Percentiles rank a stretch among this genome's conserved stretches.
These are phyloP conservation scores for Holothuria scabra DNA, from an alignment of 53 echinoderm and acorn worm genomes.

Conservation along the genomic window DNA sequence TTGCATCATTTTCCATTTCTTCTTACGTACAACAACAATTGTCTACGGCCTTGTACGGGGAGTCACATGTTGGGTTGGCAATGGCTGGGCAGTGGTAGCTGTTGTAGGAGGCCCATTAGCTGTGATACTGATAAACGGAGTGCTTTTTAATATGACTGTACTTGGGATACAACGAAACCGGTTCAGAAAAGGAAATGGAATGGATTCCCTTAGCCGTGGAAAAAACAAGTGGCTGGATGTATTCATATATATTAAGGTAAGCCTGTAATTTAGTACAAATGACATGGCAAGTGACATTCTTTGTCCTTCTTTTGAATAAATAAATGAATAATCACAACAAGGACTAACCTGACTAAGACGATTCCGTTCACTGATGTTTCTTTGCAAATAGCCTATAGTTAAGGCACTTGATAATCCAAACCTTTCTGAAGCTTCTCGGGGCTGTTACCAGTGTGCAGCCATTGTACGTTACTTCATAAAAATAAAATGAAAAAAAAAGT, in stretches of 20 bases:
- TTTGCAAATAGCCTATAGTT: too few relatives aligned
- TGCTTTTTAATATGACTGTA: background rate
- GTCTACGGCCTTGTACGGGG: background rate
- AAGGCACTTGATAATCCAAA: too few relatives aligned
- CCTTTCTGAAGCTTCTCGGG: too few relatives aligned
- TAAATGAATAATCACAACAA: too few relatives aligned
- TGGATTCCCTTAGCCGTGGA: background rate
- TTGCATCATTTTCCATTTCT: background rate
- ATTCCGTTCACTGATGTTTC: too few relatives aligned
- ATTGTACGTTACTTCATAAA: too few relatives aligned
- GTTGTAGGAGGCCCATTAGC: conserved; percentile 1
- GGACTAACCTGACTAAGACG: too few relatives aligned
- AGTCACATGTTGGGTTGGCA: conserved; percentile 9
- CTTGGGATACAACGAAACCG: background rate
- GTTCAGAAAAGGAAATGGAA: background rate
- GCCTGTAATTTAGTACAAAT: too few relatives aligned
- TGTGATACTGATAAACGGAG: background rate
- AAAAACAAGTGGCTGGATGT: background rate
- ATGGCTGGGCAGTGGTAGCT: background rate
- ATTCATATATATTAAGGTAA: conserved; percentile 20
- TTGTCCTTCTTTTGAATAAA: too few relatives aligned
- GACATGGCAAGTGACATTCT: too few relatives aligned
- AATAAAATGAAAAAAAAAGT: too few relatives aligned
- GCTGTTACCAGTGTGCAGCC: too few relatives aligned
- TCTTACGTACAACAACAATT: background rate